Percentiles rank a stretch among this genome's conserved stretches.
Conservation (phyloP, 2,797 vertebrate genomes). For the Tragopan temminckii region DNA sequence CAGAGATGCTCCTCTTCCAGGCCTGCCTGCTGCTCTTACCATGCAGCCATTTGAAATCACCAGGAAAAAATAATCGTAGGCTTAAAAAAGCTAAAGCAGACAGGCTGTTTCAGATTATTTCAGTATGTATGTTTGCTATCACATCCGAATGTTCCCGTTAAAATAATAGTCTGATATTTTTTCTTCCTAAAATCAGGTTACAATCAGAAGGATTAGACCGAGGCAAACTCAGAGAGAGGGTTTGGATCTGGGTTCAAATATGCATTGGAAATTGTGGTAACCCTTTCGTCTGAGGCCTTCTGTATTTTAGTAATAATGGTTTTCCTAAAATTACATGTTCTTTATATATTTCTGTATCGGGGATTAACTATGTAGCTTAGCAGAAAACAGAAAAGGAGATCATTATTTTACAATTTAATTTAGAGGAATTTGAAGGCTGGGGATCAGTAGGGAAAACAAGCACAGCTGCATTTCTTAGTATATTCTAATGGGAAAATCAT, state of each 20-base stretch:
- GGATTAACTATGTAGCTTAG: not conserved
- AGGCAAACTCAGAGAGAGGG: not conserved
- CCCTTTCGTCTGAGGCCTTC: not conserved
- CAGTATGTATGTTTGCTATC: not conserved
- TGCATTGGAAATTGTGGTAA: not conserved
- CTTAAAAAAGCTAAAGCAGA: conserved; percentile 65
- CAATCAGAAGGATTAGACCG: conserved; percentile 43
- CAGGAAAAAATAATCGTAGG: conserved; percentile 46
- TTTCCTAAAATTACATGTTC: not conserved
- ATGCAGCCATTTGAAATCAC: conserved; percentile 17
- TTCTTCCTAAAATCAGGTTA: conserved; percentile 46
- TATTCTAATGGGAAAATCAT: conserved; percentile 24
- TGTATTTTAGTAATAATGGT: not conserved
- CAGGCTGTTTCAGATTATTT: conserved; percentile 70
- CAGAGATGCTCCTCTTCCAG: not conserved
- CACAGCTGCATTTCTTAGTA: conserved; percentile 2
- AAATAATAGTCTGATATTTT: conserved; percentile 44
- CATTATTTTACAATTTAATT: conserved; percentile 39
- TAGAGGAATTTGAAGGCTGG: conserved; percentile 10
- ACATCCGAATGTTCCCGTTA: conserved; percentile 40
- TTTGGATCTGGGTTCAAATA: not conserved
- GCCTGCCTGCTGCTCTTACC: conserved; percentile 22
- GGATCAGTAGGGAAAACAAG: not conserved
- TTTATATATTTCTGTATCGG: not conserved
- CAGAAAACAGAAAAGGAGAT: conserved; percentile 1